Percentiles rank a stretch among this genome's conserved stretches.
These are phyloP conservation scores for Macrophya annulata DNA, from an alignment of 2,888 invertebrate genomes.

Conservation along the genomic window DNA sequence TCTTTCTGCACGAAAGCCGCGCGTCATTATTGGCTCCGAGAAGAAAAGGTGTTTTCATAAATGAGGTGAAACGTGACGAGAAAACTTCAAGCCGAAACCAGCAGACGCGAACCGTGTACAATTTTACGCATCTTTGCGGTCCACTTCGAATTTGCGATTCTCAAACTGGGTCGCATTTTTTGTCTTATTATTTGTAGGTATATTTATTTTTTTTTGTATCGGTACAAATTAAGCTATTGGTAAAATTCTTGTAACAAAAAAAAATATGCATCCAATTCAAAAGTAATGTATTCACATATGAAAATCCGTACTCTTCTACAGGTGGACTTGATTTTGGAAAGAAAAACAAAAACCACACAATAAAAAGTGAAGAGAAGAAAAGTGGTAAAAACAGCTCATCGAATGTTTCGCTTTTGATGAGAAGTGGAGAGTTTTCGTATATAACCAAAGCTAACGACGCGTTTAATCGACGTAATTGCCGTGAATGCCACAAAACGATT, in stretches of 20 bases:
- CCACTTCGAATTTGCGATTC: conserved; percentile 7
- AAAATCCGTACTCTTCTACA: background rate
- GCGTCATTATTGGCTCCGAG: conserved; percentile 65
- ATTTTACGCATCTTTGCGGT: conserved; percentile 16
- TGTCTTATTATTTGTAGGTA: background rate
- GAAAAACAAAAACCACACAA: background rate
- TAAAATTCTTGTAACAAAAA: too few relatives aligned
- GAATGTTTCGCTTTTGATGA: conserved; percentile 10
- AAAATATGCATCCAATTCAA: background rate
- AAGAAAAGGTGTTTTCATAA: conserved; percentile 50
- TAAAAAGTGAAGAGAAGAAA: background rate
- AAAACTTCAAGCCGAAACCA: conserved; percentile 26
- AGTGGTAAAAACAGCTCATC: background rate
- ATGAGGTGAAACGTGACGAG: conserved; percentile 51
- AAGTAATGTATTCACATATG: background rate
- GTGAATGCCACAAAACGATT: conserved; percentile 38
- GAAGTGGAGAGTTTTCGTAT: conserved; percentile 7
- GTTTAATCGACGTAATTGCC: conserved; percentile 23
- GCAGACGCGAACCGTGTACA: background rate
- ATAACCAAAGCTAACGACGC: conserved; percentile 38
- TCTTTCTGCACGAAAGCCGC: conserved; percentile 63
- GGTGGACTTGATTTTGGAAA: background rate
- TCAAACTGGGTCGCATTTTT: conserved; percentile 11
- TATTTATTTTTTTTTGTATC: background rate
- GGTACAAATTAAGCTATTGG: background rate